Percentiles rank a stretch among this genome's conserved stretches.
These are phyloP conservation scores for Echinarachnius parma DNA, from an alignment of 53 echinoderm and acorn worm genomes.

Conservation along the genomic window DNA sequence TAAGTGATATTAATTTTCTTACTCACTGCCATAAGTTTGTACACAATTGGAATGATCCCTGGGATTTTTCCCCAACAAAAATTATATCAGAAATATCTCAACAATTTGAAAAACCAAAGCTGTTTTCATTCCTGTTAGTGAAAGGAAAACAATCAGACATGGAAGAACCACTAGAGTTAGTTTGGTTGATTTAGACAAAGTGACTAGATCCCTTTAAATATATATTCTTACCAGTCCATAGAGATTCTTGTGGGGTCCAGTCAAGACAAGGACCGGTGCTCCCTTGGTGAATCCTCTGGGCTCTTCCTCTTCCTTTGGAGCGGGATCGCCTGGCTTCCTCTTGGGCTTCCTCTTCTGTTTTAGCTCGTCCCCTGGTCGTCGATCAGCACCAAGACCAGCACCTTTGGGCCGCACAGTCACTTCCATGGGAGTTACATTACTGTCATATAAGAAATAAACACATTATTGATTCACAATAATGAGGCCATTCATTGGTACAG, in stretches of 20 bases:
- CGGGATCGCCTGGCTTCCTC: slow-evolving; percentile 77
- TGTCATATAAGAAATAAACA: slow-evolving; percentile 8
- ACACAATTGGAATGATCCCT: too few relatives aligned
- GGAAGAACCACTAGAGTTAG: too few relatives aligned
- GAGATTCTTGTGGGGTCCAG: slow-evolving; percentile 92
- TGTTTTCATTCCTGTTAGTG: too few relatives aligned
- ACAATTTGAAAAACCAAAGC: too few relatives aligned
- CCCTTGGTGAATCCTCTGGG: slow-evolving; percentile 72
- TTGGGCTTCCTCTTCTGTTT: slow-evolving; percentile 36
- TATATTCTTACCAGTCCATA: slow-evolving; percentile 94
- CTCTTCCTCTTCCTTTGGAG: slow-evolving; percentile 50
- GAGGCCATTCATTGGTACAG: too few relatives aligned
- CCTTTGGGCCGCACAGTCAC: slow-evolving; percentile 82
- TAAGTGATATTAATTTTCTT: too few relatives aligned
- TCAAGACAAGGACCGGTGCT: slow-evolving; percentile 64
- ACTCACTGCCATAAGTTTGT: too few relatives aligned
- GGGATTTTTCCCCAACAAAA: too few relatives aligned
- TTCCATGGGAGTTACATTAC: slow-evolving; percentile 67
- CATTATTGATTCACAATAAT: too few relatives aligned
- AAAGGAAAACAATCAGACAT: too few relatives aligned
- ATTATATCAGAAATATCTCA: too few relatives aligned
- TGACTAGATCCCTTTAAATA: background rate
- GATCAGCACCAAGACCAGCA: slow-evolving; percentile 84
- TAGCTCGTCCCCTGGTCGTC: slow-evolving; percentile 65
- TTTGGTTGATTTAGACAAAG: background rate